A percentile compares a stretch with the other conserved stretches of the same genome.
phyloP scores from a whole-genome alignment of 2,888 invertebrate species.

The Macroteleia sp. region DNA sequence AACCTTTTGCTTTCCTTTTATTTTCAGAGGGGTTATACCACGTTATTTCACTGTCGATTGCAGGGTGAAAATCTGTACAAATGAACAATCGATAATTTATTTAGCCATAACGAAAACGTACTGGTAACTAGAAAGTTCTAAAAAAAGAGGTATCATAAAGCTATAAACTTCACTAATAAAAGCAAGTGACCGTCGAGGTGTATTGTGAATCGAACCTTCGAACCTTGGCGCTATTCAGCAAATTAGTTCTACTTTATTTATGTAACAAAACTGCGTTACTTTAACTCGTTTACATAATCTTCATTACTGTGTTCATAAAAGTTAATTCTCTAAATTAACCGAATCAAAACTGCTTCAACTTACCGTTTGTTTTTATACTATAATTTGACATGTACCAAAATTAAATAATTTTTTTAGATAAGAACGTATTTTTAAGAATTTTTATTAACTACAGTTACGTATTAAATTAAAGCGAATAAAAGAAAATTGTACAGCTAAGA shows the following conservation, averaged over 20 bases:
- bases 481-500: no score
- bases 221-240: conserved; percentile 22
- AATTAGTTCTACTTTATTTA: conserved; percentile 53
- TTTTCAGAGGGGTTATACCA: no score
- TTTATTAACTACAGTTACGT: no score
- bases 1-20: no score
- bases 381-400: no score
- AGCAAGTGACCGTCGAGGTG: conserved; percentile 50
- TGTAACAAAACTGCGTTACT: conserved; percentile 36
- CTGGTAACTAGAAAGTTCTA: conserved; percentile 25
- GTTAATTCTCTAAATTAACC: no score
- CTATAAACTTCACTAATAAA: conserved; percentile 59
- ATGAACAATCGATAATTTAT: conserved; percentile 46
- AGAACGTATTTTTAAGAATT: no score
- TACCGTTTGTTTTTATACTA: no score
- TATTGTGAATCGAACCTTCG: conserved; percentile 37
- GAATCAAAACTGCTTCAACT: no score
- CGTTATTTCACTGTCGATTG: conserved; percentile 25
- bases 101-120: conserved; percentile 46
- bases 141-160: conserved; percentile 59
- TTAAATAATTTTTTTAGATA: no score
- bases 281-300: conserved; percentile 22
- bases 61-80: conserved; percentile 16
- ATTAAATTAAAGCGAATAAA: no score
- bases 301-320: neutral